Evolutionary conservation across 1,140 invertebrate genomes (phyloP).

Genomic region (Drosophila nebulosa): DNA sequence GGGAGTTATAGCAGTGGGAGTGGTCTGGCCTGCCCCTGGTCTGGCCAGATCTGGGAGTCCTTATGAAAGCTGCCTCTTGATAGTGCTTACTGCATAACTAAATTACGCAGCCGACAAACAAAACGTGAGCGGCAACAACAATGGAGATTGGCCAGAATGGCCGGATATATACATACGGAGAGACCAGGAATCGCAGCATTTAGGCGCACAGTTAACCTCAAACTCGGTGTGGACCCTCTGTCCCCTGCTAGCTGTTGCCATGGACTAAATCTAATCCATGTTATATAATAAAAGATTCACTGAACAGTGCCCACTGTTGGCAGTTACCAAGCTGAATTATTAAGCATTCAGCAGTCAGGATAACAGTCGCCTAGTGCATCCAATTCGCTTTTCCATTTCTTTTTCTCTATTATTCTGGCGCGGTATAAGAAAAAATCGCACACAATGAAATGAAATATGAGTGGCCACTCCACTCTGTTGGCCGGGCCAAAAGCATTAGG

Average conservation of each 20-base stretch:
- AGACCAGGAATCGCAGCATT: not conserved
- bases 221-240: not conserved
- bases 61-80: constrained; percentile 22
- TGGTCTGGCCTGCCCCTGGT: no score
- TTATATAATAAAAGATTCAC: constrained; percentile 67
- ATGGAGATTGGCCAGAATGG: not conserved
- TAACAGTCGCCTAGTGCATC: constrained; percentile 31
- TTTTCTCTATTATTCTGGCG: not conserved
- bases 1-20: not conserved
- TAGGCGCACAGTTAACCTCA: not conserved
- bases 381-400: not conserved
- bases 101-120: constrained; percentile 42
- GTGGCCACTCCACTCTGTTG: not conserved
- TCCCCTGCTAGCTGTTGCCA: not conserved
- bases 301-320: constrained; percentile 19
- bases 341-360: constrained; percentile 45
- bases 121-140: constrained; percentile 57
- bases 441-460: constrained; percentile 67
- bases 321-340: constrained; percentile 53
- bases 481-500: not conserved
- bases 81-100: constrained; percentile 50
- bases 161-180: not conserved
- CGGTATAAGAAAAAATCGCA: constrained; percentile 29
- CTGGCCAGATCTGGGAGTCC: not conserved
- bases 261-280: constrained; percentile 41